Conservation (phyloP, 2,888 invertebrate species). For the Caenorhabditis afra region DNA sequence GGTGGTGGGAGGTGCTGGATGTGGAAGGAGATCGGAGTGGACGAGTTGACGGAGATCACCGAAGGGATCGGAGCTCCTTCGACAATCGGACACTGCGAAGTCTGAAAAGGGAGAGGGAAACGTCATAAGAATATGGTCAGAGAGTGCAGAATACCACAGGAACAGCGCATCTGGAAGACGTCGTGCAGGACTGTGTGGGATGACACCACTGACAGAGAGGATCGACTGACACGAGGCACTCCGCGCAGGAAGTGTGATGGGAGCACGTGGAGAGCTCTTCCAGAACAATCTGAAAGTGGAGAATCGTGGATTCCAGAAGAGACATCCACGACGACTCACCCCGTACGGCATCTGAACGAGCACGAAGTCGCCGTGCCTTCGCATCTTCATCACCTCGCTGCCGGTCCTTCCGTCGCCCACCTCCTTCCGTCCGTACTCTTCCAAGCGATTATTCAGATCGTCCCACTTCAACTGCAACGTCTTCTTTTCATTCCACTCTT, state of each 20-base stretch:
- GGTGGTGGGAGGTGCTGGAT: constrained; percentile 66
- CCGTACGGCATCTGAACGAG: constrained; percentile 54
- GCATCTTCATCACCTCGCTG: constrained; percentile 45
- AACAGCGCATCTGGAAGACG: constrained; percentile 36
- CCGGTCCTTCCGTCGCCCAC: constrained; percentile 52
- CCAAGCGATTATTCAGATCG: constrained; percentile 24
- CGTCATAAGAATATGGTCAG: not conserved
- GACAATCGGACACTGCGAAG: constrained; percentile 55
- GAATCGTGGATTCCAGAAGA: no score
- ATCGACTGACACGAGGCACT: constrained; percentile 81
- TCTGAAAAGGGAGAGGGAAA: constrained; percentile 6
- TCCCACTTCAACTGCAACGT: constrained; percentile 61
- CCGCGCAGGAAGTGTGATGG: constrained; percentile 78
- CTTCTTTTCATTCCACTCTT: not conserved
- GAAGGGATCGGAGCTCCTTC: constrained; percentile 62
- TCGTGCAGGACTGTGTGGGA: constrained; percentile 79
- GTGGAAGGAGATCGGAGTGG: constrained; percentile 50
- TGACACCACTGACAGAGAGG: constrained; percentile 82
- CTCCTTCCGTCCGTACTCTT: constrained; percentile 62
- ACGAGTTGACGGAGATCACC: constrained; percentile 46
- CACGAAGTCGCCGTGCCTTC: constrained; percentile 27
- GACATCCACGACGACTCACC: no score
- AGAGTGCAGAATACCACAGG: constrained; percentile 8
- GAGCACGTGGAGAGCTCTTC: constrained; percentile 80
- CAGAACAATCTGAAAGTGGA: constrained; percentile 78